Evolutionary conservation across 1,140 invertebrate genomes (phyloP).

Genomic region (Oreohelix idahoensis): DNA sequence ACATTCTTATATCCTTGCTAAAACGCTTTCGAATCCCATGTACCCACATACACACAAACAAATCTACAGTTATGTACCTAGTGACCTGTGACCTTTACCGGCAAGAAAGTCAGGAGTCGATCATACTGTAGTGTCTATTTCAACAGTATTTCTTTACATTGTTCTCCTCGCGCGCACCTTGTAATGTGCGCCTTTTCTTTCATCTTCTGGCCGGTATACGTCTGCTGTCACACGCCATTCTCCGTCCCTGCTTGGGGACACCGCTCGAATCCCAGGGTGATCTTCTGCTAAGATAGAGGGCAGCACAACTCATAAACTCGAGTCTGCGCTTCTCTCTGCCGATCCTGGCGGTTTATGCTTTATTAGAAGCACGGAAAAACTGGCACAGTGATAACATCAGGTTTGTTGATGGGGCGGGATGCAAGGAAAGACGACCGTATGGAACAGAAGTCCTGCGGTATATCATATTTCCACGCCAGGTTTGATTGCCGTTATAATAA

Average conservation of each 20-base stretch:
- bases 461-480: background rate
- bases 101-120: background rate
- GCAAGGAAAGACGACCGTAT: background rate
- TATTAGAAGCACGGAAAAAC: constrained; percentile 8
- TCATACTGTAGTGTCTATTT: background rate
- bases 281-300: background rate
- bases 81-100: background rate
- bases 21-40: too few relatives aligned
- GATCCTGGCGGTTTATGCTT: background rate
- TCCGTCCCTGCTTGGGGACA: background rate
- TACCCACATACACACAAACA: too few relatives aligned
- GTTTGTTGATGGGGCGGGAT: background rate
- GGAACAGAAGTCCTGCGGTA: background rate
- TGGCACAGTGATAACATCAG: background rate
- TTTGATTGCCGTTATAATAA: constrained; percentile 18
- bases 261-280: background rate
- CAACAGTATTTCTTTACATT: constrained; percentile 9
- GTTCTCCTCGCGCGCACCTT: background rate
- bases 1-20: too few relatives aligned
- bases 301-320: background rate
- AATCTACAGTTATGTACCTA: background rate
- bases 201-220: background rate
- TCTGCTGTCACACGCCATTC: background rate
- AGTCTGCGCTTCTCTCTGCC: background rate
- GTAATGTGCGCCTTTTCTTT: background rate